These are phyloP conservation scores for Anarrhichthys ocellatus DNA, from an alignment of 2,113 vertebrate genomes.

Conservation along the genomic window DNA sequence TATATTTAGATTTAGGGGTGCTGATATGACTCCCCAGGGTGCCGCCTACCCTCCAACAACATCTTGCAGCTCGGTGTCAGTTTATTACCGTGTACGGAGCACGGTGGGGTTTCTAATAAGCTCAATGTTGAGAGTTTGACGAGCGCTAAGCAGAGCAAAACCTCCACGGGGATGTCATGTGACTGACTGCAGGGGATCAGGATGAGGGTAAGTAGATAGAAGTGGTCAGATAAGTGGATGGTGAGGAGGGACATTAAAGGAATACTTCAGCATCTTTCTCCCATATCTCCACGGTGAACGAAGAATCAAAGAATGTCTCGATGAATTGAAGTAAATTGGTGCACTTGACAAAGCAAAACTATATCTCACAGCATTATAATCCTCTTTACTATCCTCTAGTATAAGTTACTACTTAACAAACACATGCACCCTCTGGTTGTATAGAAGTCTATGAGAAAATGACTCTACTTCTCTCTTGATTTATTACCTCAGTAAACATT, in stretches of 20 bases:
- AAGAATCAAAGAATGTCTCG: no score
- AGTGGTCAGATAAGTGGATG: constrained; percentile 17
- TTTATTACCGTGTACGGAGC: constrained; percentile 13
- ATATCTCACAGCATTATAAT: no score
- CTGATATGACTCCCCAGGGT: constrained; percentile 31
- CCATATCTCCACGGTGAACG: no score
- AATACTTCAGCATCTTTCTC: no score
- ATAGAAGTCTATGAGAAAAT: no score
- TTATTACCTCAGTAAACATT: no score
- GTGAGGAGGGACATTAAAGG: background rate
- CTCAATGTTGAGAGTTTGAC: constrained; percentile 2
- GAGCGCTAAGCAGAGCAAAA: constrained; percentile 2
- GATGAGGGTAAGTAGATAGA: background rate
- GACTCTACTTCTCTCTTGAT: no score
- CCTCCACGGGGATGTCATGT: constrained; percentile 4
- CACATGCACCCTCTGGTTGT: no score
- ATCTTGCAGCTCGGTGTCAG: constrained; percentile 30
- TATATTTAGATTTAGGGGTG: constrained; percentile 48
- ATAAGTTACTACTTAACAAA: no score
- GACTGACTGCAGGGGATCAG: constrained; percentile 2
- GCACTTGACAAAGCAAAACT: no score
- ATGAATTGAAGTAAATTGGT: no score
- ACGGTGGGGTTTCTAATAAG: background rate
- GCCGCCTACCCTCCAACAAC: constrained; percentile 29
- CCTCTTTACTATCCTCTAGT: no score